phyloP scores from a whole-genome alignment of 2,797 vertebrate genomes.

The Calcarius lapponicus region DNA sequence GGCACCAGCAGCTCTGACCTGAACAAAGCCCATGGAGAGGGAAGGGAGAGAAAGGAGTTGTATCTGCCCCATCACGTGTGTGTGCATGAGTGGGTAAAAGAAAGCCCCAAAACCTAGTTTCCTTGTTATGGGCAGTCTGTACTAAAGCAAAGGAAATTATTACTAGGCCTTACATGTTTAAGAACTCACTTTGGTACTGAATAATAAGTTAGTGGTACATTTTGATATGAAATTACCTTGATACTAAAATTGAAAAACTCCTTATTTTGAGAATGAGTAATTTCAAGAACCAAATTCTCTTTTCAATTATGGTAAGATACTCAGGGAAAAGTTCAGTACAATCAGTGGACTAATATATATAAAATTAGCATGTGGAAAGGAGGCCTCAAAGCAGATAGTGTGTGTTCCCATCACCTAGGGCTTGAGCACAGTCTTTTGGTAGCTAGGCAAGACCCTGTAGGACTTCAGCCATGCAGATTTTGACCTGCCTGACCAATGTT shows the following conservation, averaged over 20 bases:
- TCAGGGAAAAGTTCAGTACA: background rate
- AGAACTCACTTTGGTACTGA: background rate
- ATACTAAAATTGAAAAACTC: background rate
- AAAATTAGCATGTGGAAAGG: background rate
- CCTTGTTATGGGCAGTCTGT: background rate
- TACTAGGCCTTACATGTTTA: background rate
- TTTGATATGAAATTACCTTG: background rate
- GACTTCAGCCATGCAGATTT: background rate
- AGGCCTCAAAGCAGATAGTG: fast-evolving
- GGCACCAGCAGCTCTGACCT: background rate
- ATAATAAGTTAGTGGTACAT: background rate
- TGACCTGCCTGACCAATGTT: background rate
- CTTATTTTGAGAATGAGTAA: background rate
- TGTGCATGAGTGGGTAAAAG: background rate
- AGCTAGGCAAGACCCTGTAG: background rate
- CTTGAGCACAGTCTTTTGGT: background rate
- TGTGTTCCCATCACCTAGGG: background rate
- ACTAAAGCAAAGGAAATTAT: background rate
- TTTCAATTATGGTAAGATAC: background rate
- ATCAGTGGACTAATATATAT: background rate
- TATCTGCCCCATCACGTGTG: fast-evolving
- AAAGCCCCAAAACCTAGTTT: background rate
- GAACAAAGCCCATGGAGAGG: background rate
- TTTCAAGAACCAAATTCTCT: background rate
- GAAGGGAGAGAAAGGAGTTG: background rate